Evolutionary conservation across 1,140 invertebrate species (phyloP).

Genomic region (Contarinia nasturtii): DNA sequence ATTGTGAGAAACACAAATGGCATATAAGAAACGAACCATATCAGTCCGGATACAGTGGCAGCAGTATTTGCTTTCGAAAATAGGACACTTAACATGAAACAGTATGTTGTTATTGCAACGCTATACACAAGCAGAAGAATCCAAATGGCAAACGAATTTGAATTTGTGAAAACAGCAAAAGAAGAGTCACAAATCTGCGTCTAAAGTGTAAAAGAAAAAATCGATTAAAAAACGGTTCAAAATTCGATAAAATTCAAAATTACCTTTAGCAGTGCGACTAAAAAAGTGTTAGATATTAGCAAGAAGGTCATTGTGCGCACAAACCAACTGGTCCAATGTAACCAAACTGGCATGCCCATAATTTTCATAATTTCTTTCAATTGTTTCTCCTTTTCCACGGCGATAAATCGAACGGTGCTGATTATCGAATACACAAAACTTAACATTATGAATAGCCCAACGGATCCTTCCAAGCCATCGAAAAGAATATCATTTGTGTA

Average conservation of each 20-base stretch:
- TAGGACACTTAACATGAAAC: constrained; percentile 41
- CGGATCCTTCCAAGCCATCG: constrained; percentile 1
- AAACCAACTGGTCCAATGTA: constrained; percentile 40
- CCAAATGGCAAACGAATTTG: constrained; percentile 24
- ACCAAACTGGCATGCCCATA: constrained; percentile 37
- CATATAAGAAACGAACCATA: constrained; percentile 33
- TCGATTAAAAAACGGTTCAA: neutral
- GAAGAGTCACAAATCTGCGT: neutral
- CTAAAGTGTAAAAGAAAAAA: too few species aligned
- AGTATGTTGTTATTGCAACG: constrained; percentile 32
- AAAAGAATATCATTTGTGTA: constrained; percentile 2
- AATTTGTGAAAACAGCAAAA: neutral
- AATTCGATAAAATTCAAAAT: neutral
- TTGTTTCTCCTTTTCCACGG: constrained; percentile 10
- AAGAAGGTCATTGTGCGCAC: constrained; percentile 31
- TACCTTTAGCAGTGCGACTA: constrained; percentile 21
- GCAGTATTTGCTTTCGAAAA: constrained; percentile 33
- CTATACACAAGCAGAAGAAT: constrained; percentile 24
- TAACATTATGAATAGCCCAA: constrained; percentile 4
- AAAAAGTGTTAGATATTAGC: constrained; percentile 20
- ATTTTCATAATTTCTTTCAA: constrained; percentile 40
- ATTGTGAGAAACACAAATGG: constrained; percentile 20
- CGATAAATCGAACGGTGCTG: constrained; percentile 22
- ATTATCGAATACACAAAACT: constrained; percentile 25
- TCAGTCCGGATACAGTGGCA: constrained; percentile 32